phyloP scores from a whole-genome alignment of 2,113 vertebrate species.

The Chrysochloris asiatica region DNA sequence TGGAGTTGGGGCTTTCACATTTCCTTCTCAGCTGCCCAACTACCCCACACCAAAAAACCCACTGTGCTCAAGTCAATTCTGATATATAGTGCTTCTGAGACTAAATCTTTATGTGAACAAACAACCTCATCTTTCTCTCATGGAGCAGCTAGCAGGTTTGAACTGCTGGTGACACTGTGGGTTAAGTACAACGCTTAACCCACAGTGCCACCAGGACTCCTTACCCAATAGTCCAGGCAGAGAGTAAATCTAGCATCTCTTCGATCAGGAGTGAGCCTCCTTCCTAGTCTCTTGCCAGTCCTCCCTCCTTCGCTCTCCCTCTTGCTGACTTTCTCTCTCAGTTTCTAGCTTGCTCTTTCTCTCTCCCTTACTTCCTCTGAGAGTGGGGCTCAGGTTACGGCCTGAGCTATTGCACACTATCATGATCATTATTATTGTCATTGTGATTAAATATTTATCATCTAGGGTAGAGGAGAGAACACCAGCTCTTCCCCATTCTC shows the following conservation, averaged over 20 bases:
- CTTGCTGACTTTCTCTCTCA: neutral
- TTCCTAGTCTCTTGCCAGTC: neutral
- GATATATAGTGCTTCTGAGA: too few relatives aligned
- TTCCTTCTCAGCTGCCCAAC: neutral
- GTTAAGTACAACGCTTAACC: too few relatives aligned
- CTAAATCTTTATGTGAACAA: too few relatives aligned
- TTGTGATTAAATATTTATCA: slow-evolving; percentile 78
- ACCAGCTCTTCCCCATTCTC: slow-evolving; percentile 70
- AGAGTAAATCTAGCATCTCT: neutral
- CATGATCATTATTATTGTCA: slow-evolving; percentile 65
- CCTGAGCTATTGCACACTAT: slow-evolving; percentile 12
- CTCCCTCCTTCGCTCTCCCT: neutral
- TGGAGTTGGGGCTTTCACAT: neutral
- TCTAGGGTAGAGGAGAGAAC: slow-evolving; percentile 60
- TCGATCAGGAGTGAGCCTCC: too few relatives aligned
- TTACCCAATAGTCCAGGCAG: too few relatives aligned
- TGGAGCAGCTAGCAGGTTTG: too few relatives aligned
- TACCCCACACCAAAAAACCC: neutral
- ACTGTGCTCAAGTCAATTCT: too few relatives aligned
- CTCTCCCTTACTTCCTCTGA: neutral
- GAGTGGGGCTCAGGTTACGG: slow-evolving; percentile 16
- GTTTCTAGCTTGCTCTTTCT: neutral
- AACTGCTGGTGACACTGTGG: too few relatives aligned
- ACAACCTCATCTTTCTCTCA: too few relatives aligned
- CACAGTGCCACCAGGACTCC: too few relatives aligned